Evolutionary conservation across 37 sponge, comb jelly and placozoan species (phyloP), one percentile per base, ranked within the genome.

Genomic region (Amphimedon queenslandica): DNA sequence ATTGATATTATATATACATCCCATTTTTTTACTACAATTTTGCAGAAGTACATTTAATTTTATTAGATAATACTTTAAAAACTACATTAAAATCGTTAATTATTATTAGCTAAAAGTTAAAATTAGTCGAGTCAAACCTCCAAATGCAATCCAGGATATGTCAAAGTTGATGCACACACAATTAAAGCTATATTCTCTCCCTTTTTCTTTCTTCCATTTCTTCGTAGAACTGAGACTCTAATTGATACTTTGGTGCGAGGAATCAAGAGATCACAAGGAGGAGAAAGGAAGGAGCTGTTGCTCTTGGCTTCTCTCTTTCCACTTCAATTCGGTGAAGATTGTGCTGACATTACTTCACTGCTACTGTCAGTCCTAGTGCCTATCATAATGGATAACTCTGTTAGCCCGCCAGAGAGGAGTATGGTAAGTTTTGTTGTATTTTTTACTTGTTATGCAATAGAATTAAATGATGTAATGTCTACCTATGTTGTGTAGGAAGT

Each of bases 281-380:
- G 25, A 10, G 84, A 84, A 57, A 30, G 84, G 55, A 28, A 10
- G 13, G 64, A 70, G n/a, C 74, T 88, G 58, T 6, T 68, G 0
- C 76, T 65, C 51, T 70, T 90, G 42, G 57, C 64, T 24, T 72
- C 69, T 66, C 32, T 90, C 51, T 28, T 84, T 35, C 35, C 76
- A 20, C 69, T 80, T 25, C 91, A 90, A 74, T n/a, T 90, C 10
- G 91, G 91, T 57, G 66, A 55, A 55, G 82, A 81, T 4, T 36
- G 64, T 1, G 51, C 71, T 21, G 76, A 69, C 5, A 60, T 83
- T 20, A 41, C 53, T 42, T 3, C 66, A 18, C 61, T 55, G 3
- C 58, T 88, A 11, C 63, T 74, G 21, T 86, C 78, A 2, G 23
- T 77, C 13, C 42, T 84, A n/a, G 8, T 55, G 1, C 67, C 85